Evolutionary conservation across 2,113 vertebrate species (phyloP).

Genomic region (Anoura caudifer): DNA sequence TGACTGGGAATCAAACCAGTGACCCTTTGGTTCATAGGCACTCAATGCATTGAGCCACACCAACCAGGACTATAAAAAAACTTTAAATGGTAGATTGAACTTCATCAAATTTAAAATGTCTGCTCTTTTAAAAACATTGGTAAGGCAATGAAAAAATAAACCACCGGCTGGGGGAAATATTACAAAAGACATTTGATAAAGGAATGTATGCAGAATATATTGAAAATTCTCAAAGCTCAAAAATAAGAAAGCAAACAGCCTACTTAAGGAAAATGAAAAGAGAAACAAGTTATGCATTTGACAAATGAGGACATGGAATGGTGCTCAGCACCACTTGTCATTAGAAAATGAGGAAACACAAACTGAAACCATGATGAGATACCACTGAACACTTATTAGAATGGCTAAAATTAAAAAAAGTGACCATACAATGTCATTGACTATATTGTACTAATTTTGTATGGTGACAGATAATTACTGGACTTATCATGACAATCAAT

Average conservation of each 20-base stretch:
- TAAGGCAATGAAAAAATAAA: background rate
- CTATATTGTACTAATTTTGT: background rate
- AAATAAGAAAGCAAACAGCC: background rate
- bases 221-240: background rate
- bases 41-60: too few relatives aligned
- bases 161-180: background rate
- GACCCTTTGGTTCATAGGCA: too few relatives aligned
- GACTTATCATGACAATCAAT: background rate
- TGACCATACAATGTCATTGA: background rate
- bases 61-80: background rate
- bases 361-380: background rate
- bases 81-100: background rate
- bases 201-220: background rate
- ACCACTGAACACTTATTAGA: background rate
- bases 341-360: background rate
- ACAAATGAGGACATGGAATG: background rate
- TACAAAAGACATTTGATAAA: background rate
- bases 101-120: background rate
- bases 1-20: too few relatives aligned
- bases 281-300: background rate
- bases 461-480: background rate
- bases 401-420: background rate
- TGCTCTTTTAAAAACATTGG: background rate
- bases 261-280: background rate
- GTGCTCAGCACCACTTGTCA: background rate